These are phyloP conservation scores for Leptinotarsa haldemani DNA, from an alignment of 2,888 invertebrate genomes.

Conservation along the genomic window DNA sequence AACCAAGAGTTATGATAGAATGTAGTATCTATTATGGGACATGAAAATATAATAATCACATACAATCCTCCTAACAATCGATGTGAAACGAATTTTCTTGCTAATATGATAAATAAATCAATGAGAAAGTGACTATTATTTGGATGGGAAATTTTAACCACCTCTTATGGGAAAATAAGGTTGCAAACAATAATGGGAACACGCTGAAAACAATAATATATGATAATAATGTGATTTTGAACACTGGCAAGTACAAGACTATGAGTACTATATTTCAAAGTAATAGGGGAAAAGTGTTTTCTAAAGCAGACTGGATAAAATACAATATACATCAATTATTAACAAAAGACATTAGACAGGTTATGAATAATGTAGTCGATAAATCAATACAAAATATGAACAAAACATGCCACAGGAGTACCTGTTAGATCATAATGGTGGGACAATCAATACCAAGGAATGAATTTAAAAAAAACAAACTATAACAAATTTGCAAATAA, in stretches of 20 bases:
- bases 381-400: not conserved
- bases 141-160: conserved; percentile 12
- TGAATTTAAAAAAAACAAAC: not conserved
- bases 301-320: not conserved
- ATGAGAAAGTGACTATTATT: not conserved
- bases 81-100: not conserved
- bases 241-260: not conserved
- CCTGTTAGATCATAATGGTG: not conserved
- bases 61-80: not conserved
- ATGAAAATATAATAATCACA: not conserved
- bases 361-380: not conserved
- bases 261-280: not conserved
- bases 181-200: not conserved
- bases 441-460: not conserved
- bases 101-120: not conserved
- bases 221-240: not conserved
- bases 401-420: not conserved
- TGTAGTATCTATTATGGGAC: not conserved
- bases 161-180: not conserved
- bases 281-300: not conserved
- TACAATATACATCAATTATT: not conserved
- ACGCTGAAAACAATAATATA: not conserved
- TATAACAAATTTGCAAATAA: not conserved
- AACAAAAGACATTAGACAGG: not conserved
- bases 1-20: too few relatives aligned